phyloP scores from a whole-genome alignment of 2,113 vertebrate genomes.

The Galbula dea region DNA sequence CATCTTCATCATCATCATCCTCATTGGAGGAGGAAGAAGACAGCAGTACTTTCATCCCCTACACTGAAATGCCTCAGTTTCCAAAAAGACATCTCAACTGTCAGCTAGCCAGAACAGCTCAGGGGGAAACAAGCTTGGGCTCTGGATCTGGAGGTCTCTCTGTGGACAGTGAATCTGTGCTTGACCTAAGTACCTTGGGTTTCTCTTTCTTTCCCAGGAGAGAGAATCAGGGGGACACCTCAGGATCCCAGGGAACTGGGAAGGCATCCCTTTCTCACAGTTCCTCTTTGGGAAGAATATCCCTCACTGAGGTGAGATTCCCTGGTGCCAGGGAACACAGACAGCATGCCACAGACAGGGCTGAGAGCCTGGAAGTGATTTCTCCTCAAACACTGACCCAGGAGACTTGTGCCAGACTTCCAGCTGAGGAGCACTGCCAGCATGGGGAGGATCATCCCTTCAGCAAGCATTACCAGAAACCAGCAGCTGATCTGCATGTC shows the following conservation, averaged over 20 bases:
- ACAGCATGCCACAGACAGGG: not conserved
- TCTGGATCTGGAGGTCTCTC: not conserved
- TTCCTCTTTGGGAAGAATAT: not conserved
- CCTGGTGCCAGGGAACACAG: not conserved
- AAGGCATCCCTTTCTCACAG: not conserved
- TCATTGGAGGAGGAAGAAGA: slow-evolving; percentile 12
- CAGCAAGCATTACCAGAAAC: not conserved
- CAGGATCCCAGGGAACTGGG: not conserved
- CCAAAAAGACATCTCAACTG: not conserved
- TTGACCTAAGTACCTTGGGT: not conserved
- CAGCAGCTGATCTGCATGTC: rapidly evolving
- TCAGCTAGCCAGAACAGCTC: not conserved
- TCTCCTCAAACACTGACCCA: not conserved
- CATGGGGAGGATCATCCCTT: not conserved
- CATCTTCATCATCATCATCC: not conserved
- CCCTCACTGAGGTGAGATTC: not conserved
- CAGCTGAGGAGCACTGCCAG: rapidly evolving
- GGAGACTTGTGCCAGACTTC: not conserved
- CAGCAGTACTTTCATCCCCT: not conserved
- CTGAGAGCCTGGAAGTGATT: not conserved
- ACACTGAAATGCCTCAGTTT: not conserved
- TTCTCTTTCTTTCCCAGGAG: not conserved
- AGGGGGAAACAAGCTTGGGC: not conserved
- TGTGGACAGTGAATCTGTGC: not conserved
- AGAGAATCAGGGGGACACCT: not conserved